These are phyloP conservation scores for Chouioia cunea DNA, from an alignment of 2,888 invertebrate species.

Conservation along the genomic window DNA sequence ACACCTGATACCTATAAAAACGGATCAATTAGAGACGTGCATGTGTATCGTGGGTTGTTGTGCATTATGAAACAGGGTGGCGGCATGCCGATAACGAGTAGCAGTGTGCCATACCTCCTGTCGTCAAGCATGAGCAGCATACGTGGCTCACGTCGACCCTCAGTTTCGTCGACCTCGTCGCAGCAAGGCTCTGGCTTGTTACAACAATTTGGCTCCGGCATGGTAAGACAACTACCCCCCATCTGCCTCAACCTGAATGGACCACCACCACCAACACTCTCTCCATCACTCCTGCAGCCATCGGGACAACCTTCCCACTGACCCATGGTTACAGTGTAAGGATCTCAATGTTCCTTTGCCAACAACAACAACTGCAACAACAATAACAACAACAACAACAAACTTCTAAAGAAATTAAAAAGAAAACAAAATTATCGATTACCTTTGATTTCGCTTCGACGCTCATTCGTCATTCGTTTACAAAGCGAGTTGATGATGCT, in stretches of 20 bases:
- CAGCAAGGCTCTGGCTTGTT: slow-evolving; percentile 81
- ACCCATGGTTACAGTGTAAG: slow-evolving; percentile 71
- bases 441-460: too few relatives aligned
- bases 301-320: slow-evolving; percentile 71
- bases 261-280: slow-evolving; percentile 70
- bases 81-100: slow-evolving; percentile 91
- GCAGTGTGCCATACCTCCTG: slow-evolving; percentile 87
- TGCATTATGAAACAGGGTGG: slow-evolving; percentile 66
- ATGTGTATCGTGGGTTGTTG: not conserved
- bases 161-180: slow-evolving; percentile 77
- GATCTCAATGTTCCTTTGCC: slow-evolving; percentile 64
- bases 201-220: slow-evolving; percentile 91
- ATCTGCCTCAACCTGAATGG: slow-evolving; percentile 76
- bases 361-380: slow-evolving; percentile 42
- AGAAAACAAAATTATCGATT: too few relatives aligned
- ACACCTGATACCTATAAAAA: too few relatives aligned
- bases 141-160: slow-evolving; percentile 78
- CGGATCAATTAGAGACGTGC: too few relatives aligned
- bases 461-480: too few relatives aligned
- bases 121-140: slow-evolving; percentile 84
- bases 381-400: slow-evolving; percentile 14
- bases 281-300: slow-evolving; percentile 69
- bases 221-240: slow-evolving; percentile 87
- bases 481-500: too few relatives aligned
- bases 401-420: too few relatives aligned